Base-by-base conservation (phyloP, 1,140 invertebrate genomes). In the Leptestheria dahalacensis region DNA sequence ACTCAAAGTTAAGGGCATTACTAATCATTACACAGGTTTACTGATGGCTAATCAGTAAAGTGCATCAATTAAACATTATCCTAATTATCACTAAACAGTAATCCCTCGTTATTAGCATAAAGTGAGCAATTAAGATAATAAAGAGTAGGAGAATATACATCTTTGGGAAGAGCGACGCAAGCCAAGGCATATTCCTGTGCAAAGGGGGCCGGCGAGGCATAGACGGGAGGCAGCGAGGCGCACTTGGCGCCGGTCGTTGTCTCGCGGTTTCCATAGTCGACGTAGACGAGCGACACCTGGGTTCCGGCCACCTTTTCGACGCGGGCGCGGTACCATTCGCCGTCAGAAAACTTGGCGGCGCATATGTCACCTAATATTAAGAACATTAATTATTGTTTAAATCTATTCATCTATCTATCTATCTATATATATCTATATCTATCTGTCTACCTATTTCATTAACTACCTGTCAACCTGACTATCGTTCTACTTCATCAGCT, bases 211-310 rank as follows among this genome's bases (percentile, higher is more conserved):
- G 91, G 82, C 18, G 74, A 70, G 33, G 80, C 77, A 63, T 86
- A 79, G 15, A 68, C 66, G 2, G 68, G 61, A 0, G 94, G 91
- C 50, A 98, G 73, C 18, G 79, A 71, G 25, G 90, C 89, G 61
- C 85, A 77, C 46, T 81, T 77, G 10, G 78, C 79, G 10, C 76
- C 70, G 48, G 73, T 72, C 2, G 82, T 58, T 4, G 73, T 72
- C 70, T 83, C 84, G 66, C 83, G 78, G 68, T 99, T 99, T 64
- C 96, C 96, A 72, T 96, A 99, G 73, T 99, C 96, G 65, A 98
- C 82, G 73, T 94, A 99, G 26, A 87, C 75, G 3, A 96, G 83
- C 50, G 75, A 77, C 49, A 82, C 80, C 64, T 83, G 82, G 50
- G 68, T 68, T 4, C 81, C 83, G 64, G 81, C 74, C 3, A 94